Conservation (phyloP, 2,797 vertebrate species). For the Sitta carolinensis region DNA sequence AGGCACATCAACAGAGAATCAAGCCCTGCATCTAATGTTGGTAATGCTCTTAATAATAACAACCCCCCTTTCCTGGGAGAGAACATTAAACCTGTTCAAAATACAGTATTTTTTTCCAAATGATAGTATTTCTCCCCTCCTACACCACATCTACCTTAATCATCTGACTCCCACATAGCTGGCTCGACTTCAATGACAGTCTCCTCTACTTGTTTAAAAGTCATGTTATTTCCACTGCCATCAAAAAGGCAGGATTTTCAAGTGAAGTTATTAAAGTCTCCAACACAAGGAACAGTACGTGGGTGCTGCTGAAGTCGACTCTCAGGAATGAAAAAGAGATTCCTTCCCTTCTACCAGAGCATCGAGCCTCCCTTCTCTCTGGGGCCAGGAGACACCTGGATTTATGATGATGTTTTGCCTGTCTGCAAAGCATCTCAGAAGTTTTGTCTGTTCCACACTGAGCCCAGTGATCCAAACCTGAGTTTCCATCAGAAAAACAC, state of each 20-base stretch:
- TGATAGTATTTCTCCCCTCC: conserved; percentile 69
- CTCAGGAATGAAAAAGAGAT: conserved; percentile 22
- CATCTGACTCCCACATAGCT: conserved; percentile 62
- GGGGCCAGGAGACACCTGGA: background rate
- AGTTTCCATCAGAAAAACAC: background rate
- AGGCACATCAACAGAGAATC: conserved; percentile 13
- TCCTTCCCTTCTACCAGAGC: background rate
- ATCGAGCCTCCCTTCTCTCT: background rate
- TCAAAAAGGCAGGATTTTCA: conserved; percentile 62
- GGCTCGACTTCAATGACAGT: conserved; percentile 66
- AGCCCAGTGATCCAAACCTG: background rate
- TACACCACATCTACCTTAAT: conserved; percentile 66
- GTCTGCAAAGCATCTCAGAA: background rate
- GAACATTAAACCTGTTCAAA: conserved; percentile 58
- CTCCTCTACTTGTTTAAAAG: conserved; percentile 67
- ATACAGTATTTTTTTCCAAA: conserved; percentile 59
- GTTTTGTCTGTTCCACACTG: background rate
- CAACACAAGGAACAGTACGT: conserved; percentile 50
- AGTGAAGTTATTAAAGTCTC: conserved; percentile 66
- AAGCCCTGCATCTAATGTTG: conserved; percentile 49
- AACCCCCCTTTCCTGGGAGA: conserved; percentile 33
- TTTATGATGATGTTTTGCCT: background rate
- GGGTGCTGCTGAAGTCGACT: conserved; percentile 37
- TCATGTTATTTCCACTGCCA: conserved; percentile 62
- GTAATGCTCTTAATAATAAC: conserved; percentile 52